Evolutionary conservation across 2,888 invertebrate species (phyloP).

Genomic region (Calliscelio sp.): DNA sequence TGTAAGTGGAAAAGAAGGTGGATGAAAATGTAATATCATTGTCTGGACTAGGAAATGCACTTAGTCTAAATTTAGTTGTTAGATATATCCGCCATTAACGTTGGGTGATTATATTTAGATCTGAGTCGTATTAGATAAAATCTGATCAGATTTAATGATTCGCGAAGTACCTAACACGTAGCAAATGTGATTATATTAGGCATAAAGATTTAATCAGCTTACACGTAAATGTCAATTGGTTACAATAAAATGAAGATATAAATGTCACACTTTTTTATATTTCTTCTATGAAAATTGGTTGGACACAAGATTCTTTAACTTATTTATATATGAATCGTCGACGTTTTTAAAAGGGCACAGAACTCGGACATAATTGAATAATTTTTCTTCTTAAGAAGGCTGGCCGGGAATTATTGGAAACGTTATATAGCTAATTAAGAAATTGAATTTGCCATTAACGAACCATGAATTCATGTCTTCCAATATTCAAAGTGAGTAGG

Average conservation of each 20-base stretch:
- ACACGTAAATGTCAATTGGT: slow-evolving; percentile 13
- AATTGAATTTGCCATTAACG: slow-evolving; percentile 39
- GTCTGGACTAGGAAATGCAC: neutral
- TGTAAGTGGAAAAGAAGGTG: no score
- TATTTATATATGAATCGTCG: no score
- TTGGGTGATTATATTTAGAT: slow-evolving; percentile 11
- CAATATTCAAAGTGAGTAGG: no score
- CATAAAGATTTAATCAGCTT: slow-evolving; percentile 19
- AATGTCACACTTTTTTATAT: neutral
- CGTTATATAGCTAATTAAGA: slow-evolving; percentile 35
- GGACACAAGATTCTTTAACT: no score
- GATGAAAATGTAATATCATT: no score
- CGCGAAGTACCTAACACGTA: neutral
- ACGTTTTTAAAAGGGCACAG: no score
- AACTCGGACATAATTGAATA: slow-evolving; percentile 3
- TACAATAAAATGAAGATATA: neutral
- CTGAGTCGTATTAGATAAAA: neutral
- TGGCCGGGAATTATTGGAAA: slow-evolving; percentile 20
- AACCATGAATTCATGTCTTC: slow-evolving; percentile 37
- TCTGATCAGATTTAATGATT: slow-evolving; percentile 8
- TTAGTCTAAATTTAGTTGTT: neutral
- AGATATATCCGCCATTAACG: neutral
- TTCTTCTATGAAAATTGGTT: no score
- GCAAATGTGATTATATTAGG: neutral
- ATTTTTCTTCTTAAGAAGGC: slow-evolving; percentile 20